Conservation (phyloP, 2,797 vertebrate species). For the Betta splendens region DNA sequence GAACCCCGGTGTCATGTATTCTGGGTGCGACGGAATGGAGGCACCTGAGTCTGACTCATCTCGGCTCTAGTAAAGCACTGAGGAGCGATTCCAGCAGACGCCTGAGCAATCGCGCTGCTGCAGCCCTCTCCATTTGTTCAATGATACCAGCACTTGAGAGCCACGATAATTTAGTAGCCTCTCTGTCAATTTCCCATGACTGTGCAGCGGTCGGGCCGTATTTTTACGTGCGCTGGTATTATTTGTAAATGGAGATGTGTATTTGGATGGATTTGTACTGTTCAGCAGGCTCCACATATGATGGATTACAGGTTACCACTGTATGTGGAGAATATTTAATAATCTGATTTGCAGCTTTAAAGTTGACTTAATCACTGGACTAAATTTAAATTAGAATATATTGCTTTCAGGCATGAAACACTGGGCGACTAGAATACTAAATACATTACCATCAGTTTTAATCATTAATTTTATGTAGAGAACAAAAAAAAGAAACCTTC, state of each 20-base stretch:
- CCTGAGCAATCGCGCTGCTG: constrained; percentile 21
- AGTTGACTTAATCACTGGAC: not conserved
- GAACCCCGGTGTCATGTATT: not conserved
- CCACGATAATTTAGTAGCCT: constrained; percentile 9
- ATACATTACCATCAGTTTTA: not conserved
- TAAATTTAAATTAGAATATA: too few relatives aligned
- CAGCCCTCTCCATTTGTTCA: not conserved
- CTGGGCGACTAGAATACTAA: not conserved
- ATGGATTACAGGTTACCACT: too few relatives aligned
- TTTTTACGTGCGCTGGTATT: too few relatives aligned
- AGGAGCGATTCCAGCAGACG: constrained; percentile 13
- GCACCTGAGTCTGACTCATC: constrained; percentile 26
- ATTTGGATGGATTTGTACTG: too few relatives aligned
- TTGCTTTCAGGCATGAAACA: not conserved
- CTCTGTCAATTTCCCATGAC: constrained; percentile 19
- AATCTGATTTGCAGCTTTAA: not conserved
- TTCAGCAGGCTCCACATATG: not conserved
- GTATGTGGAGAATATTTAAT: not conserved
- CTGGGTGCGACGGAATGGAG: constrained; percentile 2
- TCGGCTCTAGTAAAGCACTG: constrained; percentile 9
- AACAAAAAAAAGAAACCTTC: not conserved
- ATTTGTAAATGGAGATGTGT: too few relatives aligned
- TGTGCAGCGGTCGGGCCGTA: constrained; percentile 3
- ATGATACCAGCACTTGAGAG: constrained; percentile 6
- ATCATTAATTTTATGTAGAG: not conserved